Evolutionary conservation across 2,888 invertebrate species (phyloP).

Genomic region (Lagria hirta): DNA sequence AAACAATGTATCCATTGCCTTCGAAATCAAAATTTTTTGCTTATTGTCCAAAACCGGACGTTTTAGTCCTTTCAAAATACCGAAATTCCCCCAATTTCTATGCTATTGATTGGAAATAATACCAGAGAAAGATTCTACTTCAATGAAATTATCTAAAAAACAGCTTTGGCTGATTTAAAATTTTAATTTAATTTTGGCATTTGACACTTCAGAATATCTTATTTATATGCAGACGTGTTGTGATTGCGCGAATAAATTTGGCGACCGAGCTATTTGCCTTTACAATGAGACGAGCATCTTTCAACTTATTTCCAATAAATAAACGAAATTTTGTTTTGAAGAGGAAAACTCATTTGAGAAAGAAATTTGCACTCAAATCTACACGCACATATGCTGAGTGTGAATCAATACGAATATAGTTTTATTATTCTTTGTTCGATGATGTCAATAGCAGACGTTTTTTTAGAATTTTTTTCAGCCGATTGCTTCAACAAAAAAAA

Average conservation of each 20-base stretch:
- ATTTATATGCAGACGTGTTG: constrained; percentile 44
- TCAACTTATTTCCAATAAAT: constrained; percentile 31
- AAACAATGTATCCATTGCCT: constrained; percentile 26
- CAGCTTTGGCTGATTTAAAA: constrained; percentile 30
- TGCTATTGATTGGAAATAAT: too few relatives aligned
- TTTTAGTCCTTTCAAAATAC: constrained; percentile 6
- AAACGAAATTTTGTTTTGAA: too few relatives aligned
- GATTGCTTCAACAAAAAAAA: too few relatives aligned
- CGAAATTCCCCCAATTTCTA: too few relatives aligned
- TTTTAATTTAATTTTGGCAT: constrained; percentile 40
- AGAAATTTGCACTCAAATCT: too few relatives aligned
- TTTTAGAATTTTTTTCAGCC: too few relatives aligned
- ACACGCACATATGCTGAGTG: too few relatives aligned
- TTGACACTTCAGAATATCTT: constrained; percentile 42
- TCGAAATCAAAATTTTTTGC: constrained; percentile 15
- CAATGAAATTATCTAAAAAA: constrained; percentile 5
- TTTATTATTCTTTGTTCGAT: too few relatives aligned
- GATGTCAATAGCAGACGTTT: too few relatives aligned
- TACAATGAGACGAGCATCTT: constrained; percentile 27
- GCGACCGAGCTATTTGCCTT: constrained; percentile 32
- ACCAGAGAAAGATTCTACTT: constrained; percentile 3
- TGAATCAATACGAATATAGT: too few relatives aligned
- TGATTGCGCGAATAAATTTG: constrained; percentile 42
- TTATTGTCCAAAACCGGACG: constrained; percentile 12
- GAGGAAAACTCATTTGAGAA: too few relatives aligned